Conservation (phyloP, 1,140 invertebrate genomes). For the Aleiodes sp. region DNA sequence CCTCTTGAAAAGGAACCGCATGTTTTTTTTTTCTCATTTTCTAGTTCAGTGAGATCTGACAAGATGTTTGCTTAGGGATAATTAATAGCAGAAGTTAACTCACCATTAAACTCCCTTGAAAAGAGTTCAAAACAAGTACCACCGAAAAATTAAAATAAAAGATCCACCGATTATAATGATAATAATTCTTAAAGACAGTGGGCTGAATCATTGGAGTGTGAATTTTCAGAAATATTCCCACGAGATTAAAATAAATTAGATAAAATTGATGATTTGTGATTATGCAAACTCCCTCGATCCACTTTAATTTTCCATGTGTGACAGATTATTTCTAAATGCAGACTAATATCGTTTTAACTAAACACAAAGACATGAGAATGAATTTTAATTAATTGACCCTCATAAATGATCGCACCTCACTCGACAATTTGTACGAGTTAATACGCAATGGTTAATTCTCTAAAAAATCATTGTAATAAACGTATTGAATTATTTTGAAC, state of each 20-base stretch:
- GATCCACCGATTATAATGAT: too few species aligned
- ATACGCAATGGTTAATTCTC: too few species aligned
- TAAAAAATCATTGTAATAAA: too few species aligned
- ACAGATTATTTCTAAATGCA: conserved; percentile 20
- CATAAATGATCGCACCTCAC: conserved; percentile 13
- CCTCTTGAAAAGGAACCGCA: conserved; percentile 15
- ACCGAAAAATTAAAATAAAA: neutral
- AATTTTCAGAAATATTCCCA: neutral
- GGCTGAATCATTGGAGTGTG: neutral
- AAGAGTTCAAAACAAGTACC: neutral
- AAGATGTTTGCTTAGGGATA: conserved; percentile 21
- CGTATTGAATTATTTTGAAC: neutral
- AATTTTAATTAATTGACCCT: conserved; percentile 29
- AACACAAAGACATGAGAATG: neutral
- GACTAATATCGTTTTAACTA: conserved; percentile 33
- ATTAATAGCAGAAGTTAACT: conserved; percentile 7
- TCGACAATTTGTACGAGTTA: conserved; percentile 19
- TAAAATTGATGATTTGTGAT: neutral
- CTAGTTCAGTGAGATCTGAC: neutral
- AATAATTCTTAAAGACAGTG: neutral
- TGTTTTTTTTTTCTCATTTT: neutral
- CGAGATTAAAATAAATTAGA: neutral
- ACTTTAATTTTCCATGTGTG: neutral
- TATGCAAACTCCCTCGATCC: neutral
- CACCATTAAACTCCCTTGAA: neutral